A percentile compares a stretch with the other conserved stretches of the same genome.
Evolutionary conservation across 2,888 invertebrate species (phyloP).

Genomic region (Lordiphosa fenestrarum): DNA sequence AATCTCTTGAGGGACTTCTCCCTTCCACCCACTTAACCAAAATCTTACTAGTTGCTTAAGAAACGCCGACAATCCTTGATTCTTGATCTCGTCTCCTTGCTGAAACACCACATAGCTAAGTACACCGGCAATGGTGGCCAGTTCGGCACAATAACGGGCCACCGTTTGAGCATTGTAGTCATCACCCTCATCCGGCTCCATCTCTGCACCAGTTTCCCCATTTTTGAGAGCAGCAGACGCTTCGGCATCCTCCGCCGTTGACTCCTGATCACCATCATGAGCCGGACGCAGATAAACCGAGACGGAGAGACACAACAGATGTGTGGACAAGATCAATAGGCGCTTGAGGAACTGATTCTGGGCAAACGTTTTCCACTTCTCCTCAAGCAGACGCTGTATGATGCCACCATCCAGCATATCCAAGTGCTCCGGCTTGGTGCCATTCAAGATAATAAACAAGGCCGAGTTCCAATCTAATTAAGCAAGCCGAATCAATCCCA

Average conservation of each 20-base stretch:
- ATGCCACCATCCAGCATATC: slow-evolving; percentile 99
- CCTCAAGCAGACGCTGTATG: slow-evolving; percentile 96
- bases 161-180: slow-evolving; percentile 80
- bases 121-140: slow-evolving; percentile 92
- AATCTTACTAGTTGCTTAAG: slow-evolving; percentile 90
- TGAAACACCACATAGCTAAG: slow-evolving; percentile 93
- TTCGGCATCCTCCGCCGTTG: slow-evolving; percentile 20
- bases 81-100: slow-evolving; percentile 96
- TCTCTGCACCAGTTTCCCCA: background rate
- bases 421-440: slow-evolving; percentile 97
- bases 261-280: slow-evolving; percentile 70
- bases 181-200: slow-evolving; percentile 34
- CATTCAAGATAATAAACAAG: slow-evolving; percentile 97
- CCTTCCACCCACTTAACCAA: no score
- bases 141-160: slow-evolving; percentile 88
- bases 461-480: slow-evolving; percentile 97
- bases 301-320: slow-evolving; percentile 92
- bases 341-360: slow-evolving; percentile 95
- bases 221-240: slow-evolving; percentile 37
- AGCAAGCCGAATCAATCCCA: no score
- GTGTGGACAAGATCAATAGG: slow-evolving; percentile 91
- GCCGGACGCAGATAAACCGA: slow-evolving; percentile 95
- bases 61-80: slow-evolving; percentile 95
- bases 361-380: slow-evolving; percentile 99
- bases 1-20: no score